Evolutionary conservation across 2,888 invertebrate genomes (phyloP), one percentile per base, ranked within the genome.

Genomic region (Pristionchus japonicus): DNA sequence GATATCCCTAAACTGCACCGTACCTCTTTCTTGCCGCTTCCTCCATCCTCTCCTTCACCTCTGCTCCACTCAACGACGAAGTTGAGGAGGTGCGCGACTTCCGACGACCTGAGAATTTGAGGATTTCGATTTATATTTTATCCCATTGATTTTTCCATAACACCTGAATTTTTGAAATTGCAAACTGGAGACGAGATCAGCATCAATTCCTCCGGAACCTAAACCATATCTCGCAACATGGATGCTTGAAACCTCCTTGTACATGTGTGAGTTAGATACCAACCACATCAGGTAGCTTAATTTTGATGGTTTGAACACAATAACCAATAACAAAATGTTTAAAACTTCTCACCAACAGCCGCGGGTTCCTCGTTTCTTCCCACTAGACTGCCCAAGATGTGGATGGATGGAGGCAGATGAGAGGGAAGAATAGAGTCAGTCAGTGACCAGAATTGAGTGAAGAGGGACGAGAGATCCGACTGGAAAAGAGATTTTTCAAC

Each of bases 21-120:
- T 17, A 85, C 85, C 64, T 85, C 52, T 61, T 85, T 15, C 40
- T 64, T 3, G 85, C 85, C 27, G 27, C 31, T 20, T 37, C 40
- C 23, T 85, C 85, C 85, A 85, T 85, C 31, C 27, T n/a, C 27
- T 85, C 85, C 85, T 64, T 57, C 61, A 85, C 61, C n/a, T 84
- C 61, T n/a, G n/a, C 82, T 0, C 34, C 52, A 27, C 27, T 85
- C 40, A 64, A 61, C 61, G 85, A 85, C 17, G 85, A 61, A n/a
- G 85, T 85, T 40, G 85, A 85, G 40, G 43, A 57, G 20, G n/a
- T 85, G n/a, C 85, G 61, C n/a, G 37, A 47, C 64, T 85, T 85
- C 13, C 85, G 37, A 17, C 77, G 40, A n/a, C 77, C 77, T 77
- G 57, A 3, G 23, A 57, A 57, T n/a, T n/a, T n/a, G n/a, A n/a